Evolutionary conservation across 2,113 vertebrate species (phyloP), one percentile per base, ranked within the genome.

Genomic region (Amphiprion percula): DNA sequence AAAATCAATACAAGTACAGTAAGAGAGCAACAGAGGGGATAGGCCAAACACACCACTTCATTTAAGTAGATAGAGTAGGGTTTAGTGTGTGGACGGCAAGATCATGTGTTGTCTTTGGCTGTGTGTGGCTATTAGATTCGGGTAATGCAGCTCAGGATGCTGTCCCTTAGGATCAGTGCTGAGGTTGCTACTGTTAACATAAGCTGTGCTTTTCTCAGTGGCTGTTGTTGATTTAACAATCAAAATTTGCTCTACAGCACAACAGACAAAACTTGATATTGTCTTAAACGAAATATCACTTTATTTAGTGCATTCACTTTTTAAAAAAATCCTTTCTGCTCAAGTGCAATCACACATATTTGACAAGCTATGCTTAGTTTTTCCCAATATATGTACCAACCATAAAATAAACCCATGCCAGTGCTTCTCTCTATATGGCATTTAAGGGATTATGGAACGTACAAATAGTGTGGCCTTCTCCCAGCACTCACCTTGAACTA

Each of bases 131-230:
- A 58, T 76, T 74, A 54, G 74, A 80, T 59, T 82, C 37, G 65
- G 70, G 33, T 83, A 68, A 86, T 66, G 62, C 73, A 41, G 83
- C 69, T 78, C 80, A 80, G 77, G 79, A 80, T 60, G 78, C 68
- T 63, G 59, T 84, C 73, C 75, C 72, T 1, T 1, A 68, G 66
- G 87, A 84, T 77, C 74, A 67, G 79, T 11, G 63, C 50, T 65
- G 77, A 71, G 72, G 80, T 28, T 55, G 47, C 59, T 49, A 41
- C 41, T 44, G 68, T 74, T 64, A 30, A 72, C 68, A 75, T 4
- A 61, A 58, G 70, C 68, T 44, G 10, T 10, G 50, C 56, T 80
- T 82, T 63, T 65, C 71, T 44, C 19, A 4, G 67, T 21, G 30
- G 24, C 47, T 80, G 17, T 52, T 64, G 24, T 28, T 60, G 21